Evolutionary conservation across 2,797 vertebrate genomes (phyloP).

Genomic region (Oceanodroma leucorhoa): DNA sequence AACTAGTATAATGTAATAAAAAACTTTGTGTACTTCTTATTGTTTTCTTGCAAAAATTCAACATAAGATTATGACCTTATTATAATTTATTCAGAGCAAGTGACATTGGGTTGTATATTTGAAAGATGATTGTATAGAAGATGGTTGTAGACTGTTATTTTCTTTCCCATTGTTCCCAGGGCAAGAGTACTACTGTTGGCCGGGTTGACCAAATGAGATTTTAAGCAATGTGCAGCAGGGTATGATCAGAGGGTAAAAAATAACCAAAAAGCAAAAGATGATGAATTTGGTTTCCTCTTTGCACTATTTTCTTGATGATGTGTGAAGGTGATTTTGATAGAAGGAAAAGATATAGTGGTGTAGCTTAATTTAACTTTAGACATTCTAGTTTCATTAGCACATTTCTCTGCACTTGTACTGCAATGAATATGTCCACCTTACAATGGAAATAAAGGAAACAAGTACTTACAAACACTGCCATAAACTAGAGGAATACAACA

Average conservation of each 20-base stretch:
- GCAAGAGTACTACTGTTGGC: not conserved
- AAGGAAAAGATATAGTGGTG: not conserved
- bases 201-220: not conserved
- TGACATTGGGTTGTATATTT: not conserved
- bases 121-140: not conserved
- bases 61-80: not conserved
- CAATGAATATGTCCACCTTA: not conserved
- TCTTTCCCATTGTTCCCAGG: not conserved
- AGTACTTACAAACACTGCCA: constrained; percentile 10
- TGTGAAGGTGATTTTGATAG: not conserved
- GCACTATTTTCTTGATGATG: not conserved
- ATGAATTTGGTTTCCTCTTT: not conserved
- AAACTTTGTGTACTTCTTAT: not conserved
- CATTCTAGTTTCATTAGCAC: not conserved
- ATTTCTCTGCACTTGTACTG: not conserved
- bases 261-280: not conserved
- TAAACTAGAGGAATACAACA: constrained; percentile 12
- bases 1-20: not conserved
- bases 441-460: constrained; percentile 24
- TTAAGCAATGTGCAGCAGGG: not conserved
- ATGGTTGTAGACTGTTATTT: not conserved
- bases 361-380: constrained; percentile 22
- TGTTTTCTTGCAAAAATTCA: not conserved
- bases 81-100: not conserved
- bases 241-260: not conserved